These are phyloP conservation scores for Drosophila obscura DNA, from an alignment of 1,140 invertebrate genomes.

Conservation along the genomic window DNA sequence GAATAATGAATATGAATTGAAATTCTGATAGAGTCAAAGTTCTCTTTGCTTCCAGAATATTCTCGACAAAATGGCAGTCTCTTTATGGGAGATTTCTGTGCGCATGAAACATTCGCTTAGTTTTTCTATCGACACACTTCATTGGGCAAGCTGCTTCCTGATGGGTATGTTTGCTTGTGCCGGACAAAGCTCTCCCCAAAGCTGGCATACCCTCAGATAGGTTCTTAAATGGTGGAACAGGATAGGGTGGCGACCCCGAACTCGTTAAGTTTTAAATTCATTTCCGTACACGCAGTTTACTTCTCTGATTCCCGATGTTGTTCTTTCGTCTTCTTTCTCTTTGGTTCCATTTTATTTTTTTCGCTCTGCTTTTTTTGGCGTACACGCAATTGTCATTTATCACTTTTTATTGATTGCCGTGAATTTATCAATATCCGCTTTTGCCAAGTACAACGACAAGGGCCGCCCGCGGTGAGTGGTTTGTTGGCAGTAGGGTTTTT, in stretches of 20 bases:
- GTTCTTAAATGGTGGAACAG: not conserved
- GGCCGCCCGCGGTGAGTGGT: slow-evolving; percentile 53
- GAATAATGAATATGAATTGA: too few species aligned
- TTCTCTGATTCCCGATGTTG: slow-evolving; percentile 49
- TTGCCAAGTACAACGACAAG: slow-evolving; percentile 58
- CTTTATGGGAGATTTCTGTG: too few species aligned
- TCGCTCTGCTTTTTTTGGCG: slow-evolving; percentile 29
- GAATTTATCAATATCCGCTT: slow-evolving; percentile 81
- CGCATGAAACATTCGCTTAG: too few species aligned
- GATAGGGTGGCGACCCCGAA: slow-evolving; percentile 10
- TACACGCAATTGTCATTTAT: slow-evolving; percentile 81
- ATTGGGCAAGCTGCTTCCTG: too few species aligned
- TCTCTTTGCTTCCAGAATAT: too few species aligned
- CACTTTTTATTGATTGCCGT: slow-evolving; percentile 80
- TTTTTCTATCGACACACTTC: too few species aligned
- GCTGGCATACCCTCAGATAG: not conserved
- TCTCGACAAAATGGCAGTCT: too few species aligned
- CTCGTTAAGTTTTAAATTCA: slow-evolving; percentile 76
- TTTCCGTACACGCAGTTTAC: slow-evolving; percentile 50
- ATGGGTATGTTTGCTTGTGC: too few species aligned
- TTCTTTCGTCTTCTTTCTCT: slow-evolving; percentile 17
- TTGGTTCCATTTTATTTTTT: slow-evolving; percentile 19
- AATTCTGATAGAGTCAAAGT: too few species aligned
- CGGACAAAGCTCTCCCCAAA: not conserved
- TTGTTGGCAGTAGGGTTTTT: slow-evolving; percentile 20